Evolutionary conservation across 2,797 vertebrate genomes (phyloP).

Genomic region (Danio aesculapii): DNA sequence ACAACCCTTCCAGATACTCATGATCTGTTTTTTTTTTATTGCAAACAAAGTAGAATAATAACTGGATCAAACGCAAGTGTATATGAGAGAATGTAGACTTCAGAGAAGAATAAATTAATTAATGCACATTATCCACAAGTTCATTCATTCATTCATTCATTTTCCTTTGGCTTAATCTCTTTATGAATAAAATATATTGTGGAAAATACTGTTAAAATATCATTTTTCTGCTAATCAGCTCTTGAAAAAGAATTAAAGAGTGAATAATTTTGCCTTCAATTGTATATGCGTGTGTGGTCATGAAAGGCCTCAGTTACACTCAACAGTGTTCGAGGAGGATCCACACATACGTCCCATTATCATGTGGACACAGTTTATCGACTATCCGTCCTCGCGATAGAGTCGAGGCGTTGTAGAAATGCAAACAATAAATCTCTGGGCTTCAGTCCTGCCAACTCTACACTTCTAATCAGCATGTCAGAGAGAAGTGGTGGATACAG

Average conservation of each 20-base stretch:
- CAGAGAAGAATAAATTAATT: not conserved
- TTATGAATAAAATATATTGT: too few relatives aligned
- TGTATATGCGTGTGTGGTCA: not conserved
- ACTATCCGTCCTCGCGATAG: conserved; percentile 41
- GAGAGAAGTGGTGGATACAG: conserved; percentile 17
- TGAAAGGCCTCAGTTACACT: conserved; percentile 15
- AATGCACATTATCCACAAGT: not conserved
- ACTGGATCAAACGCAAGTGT: conserved; percentile 6
- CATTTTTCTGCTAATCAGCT: too few relatives aligned
- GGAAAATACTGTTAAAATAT: too few relatives aligned
- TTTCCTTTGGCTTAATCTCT: too few relatives aligned
- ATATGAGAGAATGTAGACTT: not conserved
- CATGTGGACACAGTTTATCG: conserved; percentile 38
- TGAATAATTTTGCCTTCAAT: too few relatives aligned
- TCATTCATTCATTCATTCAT: too few relatives aligned
- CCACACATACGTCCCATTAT: conserved; percentile 10
- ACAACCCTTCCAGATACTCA: conserved; percentile 32
- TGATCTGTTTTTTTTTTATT: conserved; percentile 18
- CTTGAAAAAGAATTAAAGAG: too few relatives aligned
- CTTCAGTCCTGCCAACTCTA: conserved; percentile 13
- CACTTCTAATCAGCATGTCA: conserved; percentile 41
- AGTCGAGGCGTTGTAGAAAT: conserved; percentile 14
- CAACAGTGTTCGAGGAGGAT: not conserved
- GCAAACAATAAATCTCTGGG: conserved; percentile 34
- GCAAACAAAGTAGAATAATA: not conserved